phyloP scores from a whole-genome alignment of 2,888 invertebrate genomes.

The Acanthoscelides obtectus region DNA sequence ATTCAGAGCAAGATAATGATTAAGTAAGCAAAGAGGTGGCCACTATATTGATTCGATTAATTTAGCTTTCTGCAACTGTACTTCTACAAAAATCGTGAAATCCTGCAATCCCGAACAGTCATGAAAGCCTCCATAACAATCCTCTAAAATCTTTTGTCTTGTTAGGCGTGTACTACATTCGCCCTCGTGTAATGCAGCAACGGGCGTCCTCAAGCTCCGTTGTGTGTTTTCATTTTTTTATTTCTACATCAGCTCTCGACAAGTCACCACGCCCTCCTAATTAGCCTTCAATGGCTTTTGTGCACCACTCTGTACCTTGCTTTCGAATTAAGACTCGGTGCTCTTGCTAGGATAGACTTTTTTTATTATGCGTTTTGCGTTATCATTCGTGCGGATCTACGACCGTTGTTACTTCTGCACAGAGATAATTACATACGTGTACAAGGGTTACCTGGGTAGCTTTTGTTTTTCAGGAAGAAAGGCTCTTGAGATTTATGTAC shows the following conservation, averaged over 20 bases:
- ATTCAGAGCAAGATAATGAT: no score
- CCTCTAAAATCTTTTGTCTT: background rate
- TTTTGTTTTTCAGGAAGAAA: background rate
- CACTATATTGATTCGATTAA: no score
- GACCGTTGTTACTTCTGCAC: background rate
- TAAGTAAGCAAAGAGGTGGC: no score
- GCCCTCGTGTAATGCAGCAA: background rate
- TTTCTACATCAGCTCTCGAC: background rate
- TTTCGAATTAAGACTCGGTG: background rate
- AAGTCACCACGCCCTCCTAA: background rate
- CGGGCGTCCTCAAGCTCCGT: background rate
- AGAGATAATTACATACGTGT: background rate
- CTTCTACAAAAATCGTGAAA: no score
- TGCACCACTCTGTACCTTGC: background rate
- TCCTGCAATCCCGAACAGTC: no score
- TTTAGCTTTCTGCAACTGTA: no score
- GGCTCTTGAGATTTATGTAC: background rate
- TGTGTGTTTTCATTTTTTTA: background rate
- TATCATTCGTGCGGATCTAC: background rate
- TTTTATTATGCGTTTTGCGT: background rate
- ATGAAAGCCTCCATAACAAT: no score
- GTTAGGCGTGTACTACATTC: background rate
- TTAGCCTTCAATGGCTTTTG: background rate
- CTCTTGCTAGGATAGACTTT: background rate
- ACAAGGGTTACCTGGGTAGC: background rate